Evolutionary conservation across 2,888 invertebrate species (phyloP).

Genomic region (Parnassius glacialis): DNA sequence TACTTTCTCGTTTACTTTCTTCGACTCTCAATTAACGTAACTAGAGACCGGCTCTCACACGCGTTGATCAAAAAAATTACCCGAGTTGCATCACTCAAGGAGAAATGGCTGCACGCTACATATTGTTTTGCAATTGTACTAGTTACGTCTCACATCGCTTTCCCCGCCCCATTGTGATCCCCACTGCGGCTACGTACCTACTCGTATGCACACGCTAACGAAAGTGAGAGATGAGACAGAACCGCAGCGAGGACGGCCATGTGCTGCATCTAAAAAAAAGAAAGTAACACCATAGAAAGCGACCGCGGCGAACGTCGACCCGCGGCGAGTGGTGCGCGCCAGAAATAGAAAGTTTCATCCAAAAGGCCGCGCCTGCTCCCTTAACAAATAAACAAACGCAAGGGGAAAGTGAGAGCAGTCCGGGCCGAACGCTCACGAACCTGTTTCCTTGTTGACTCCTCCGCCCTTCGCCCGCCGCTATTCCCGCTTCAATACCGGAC

Average conservation of each 20-base stretch:
- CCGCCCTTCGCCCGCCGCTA: conserved; percentile 33
- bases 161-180: conserved; percentile 67
- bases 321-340: conserved; percentile 66
- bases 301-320: conserved; percentile 71
- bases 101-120: conserved; percentile 77
- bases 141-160: conserved; percentile 64
- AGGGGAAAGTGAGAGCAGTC: conserved; percentile 74
- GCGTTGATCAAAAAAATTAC: conserved; percentile 64
- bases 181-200: conserved; percentile 35
- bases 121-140: conserved; percentile 68
- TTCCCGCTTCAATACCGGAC: conserved; percentile 29
- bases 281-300: conserved; percentile 78
- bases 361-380: conserved; percentile 66
- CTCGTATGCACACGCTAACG: conserved; percentile 34
- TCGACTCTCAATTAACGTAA: conserved; percentile 78
- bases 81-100: conserved; percentile 73
- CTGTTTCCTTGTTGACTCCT: conserved; percentile 53
- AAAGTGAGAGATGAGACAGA: conserved; percentile 53
- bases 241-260: conserved; percentile 38
- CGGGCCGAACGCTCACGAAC: conserved; percentile 52
- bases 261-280: conserved; percentile 64
- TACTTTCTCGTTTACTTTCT: conserved; percentile 78
- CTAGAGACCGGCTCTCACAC: conserved; percentile 73
- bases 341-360: conserved; percentile 78
- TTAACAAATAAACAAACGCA: conserved; percentile 74